Conservation (phyloP, 2,113 vertebrate genomes). For the Rhadina sibilatrix region DNA sequence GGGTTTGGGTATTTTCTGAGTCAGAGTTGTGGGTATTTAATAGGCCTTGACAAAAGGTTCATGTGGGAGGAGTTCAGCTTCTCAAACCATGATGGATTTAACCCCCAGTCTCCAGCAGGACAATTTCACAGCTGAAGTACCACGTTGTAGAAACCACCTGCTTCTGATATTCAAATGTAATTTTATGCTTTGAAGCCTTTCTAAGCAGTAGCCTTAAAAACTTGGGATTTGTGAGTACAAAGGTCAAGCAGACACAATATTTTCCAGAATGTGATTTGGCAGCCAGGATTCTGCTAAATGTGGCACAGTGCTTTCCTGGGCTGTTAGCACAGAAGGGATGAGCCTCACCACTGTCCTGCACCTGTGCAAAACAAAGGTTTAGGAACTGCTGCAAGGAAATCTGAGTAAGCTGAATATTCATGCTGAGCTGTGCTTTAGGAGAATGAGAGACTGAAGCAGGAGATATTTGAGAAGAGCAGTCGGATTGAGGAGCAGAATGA, state of each 20-base stretch:
- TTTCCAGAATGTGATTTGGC: background rate
- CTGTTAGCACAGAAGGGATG: too few species aligned
- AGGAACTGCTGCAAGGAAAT: background rate
- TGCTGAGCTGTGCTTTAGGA: constrained; percentile 77
- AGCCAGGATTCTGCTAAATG: background rate
- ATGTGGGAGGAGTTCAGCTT: background rate
- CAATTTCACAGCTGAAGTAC: background rate
- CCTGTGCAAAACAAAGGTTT: background rate
- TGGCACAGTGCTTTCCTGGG: accelerated
- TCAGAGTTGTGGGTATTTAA: background rate
- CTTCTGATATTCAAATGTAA: background rate
- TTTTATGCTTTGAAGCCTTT: background rate
- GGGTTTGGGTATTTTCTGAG: background rate
- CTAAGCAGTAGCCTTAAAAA: background rate
- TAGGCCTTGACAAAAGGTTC: background rate
- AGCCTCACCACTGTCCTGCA: background rate
- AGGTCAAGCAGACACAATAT: background rate
- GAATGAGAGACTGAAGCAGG: constrained; percentile 95
- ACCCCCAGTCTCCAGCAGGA: background rate
- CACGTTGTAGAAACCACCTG: background rate
- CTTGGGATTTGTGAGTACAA: background rate
- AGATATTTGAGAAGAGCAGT: constrained; percentile 92
- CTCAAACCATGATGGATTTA: background rate
- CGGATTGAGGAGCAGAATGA: constrained; percentile 94
- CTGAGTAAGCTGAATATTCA: background rate